Percentiles rank a stretch among this genome's conserved stretches.
These are phyloP conservation scores for Erythrocercus mccallii DNA, from an alignment of 2,113 vertebrate genomes.

Conservation along the genomic window DNA sequence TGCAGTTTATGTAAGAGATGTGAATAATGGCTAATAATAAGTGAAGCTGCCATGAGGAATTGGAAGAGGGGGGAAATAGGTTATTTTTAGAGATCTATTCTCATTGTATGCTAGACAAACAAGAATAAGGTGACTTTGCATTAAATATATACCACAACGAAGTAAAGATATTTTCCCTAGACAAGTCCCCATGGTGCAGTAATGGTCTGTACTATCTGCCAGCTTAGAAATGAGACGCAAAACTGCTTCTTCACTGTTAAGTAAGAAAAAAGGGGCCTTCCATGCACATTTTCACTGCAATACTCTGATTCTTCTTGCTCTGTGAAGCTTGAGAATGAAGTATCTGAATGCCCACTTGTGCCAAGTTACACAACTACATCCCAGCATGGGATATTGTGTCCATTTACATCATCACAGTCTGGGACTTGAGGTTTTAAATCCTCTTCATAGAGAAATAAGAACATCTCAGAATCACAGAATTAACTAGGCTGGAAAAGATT, in stretches of 20 bases:
- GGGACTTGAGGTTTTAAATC: not conserved
- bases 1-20: not conserved
- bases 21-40: not conserved
- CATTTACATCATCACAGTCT: not conserved
- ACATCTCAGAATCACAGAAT: not conserved
- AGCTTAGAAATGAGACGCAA: not conserved
- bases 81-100: slow-evolving; percentile 14
- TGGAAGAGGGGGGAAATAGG: not conserved
- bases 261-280: not conserved
- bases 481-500: not conserved
- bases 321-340: not conserved
- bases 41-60: not conserved
- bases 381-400: not conserved
- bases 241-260: not conserved
- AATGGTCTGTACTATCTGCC: not conserved
- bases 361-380: not conserved
- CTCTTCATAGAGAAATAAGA: not conserved
- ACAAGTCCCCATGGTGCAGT: not conserved
- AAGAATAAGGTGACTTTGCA: not conserved
- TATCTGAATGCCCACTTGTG: not conserved
- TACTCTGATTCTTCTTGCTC: not conserved
- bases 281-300: not conserved
- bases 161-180: not conserved
- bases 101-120: not conserved
- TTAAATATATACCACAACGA: not conserved